phyloP scores from a whole-genome alignment of 2,888 invertebrate species.

The Geotrupes spiniger region DNA sequence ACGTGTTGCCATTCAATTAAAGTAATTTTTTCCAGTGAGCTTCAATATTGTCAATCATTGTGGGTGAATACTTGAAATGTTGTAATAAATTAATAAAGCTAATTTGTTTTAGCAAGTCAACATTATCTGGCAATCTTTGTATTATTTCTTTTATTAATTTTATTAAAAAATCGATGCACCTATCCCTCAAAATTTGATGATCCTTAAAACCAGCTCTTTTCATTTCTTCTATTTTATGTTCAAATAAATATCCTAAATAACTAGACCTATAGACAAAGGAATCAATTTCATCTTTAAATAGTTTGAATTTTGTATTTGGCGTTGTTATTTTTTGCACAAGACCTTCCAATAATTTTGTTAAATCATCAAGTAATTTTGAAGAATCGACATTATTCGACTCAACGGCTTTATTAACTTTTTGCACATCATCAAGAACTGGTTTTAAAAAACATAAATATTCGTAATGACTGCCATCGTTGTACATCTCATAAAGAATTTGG shows the following conservation, averaged over 20 bases:
- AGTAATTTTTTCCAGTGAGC: not conserved
- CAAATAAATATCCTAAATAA: not conserved
- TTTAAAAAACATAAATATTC: no score
- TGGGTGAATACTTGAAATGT: not conserved
- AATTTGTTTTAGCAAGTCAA: not conserved
- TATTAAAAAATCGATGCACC: not conserved
- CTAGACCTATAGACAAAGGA: conserved; percentile 1
- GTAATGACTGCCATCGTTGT: not conserved
- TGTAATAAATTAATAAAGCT: not conserved
- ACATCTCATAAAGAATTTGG: conserved; percentile 31
- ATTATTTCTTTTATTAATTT: no score
- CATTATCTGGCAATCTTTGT: conserved; percentile 1
- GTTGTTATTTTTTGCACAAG: not conserved
- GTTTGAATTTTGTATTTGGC: not conserved
- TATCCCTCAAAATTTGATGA: not conserved
- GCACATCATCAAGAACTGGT: not conserved
- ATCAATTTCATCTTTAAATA: conserved; percentile 1
- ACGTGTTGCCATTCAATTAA: no score
- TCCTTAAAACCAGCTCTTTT: not conserved
- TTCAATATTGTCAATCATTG: not conserved
- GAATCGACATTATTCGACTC: not conserved
- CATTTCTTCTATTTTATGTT: not conserved
- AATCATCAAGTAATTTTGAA: conserved; percentile 1
- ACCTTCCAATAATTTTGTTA: not conserved
- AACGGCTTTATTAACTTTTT: not conserved